A percentile compares a stretch with the other conserved stretches of the same genome.
Conservation (phyloP, 2,888 invertebrate species). For the Drosophila mimica region DNA sequence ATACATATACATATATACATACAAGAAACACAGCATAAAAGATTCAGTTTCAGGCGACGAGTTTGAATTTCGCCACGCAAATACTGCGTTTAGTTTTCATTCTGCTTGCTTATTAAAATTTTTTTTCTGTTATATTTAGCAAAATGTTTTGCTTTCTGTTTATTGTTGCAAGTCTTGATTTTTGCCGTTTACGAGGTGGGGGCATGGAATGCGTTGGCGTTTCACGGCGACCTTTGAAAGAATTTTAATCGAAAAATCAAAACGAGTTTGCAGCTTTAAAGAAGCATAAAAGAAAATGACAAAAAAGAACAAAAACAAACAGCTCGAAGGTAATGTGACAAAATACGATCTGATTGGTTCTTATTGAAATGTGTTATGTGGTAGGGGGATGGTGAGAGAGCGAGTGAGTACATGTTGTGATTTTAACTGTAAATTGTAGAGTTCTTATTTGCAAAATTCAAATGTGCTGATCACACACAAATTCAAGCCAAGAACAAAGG, state of each 20-base stretch:
- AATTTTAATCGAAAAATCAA: conserved; percentile 58
- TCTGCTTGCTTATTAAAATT: conserved; percentile 31
- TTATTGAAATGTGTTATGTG: conserved; percentile 22
- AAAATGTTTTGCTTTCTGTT: conserved; percentile 48
- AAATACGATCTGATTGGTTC: conserved; percentile 52
- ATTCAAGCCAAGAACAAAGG: conserved; percentile 43
- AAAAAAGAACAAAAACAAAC: conserved; percentile 1
- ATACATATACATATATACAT: conserved; percentile 21
- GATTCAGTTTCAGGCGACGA: conserved; percentile 38
- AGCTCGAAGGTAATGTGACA: conserved; percentile 33
- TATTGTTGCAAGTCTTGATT: conserved; percentile 41
- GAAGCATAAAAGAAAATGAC: conserved; percentile 10
- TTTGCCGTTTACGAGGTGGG: conserved; percentile 24
- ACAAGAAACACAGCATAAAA: conserved; percentile 28
- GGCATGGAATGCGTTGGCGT: conserved; percentile 32
- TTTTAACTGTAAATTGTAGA: conserved; percentile 47
- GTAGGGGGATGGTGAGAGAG: not conserved
- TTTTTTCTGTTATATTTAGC: conserved; percentile 23
- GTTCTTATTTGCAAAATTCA: conserved; percentile 36
- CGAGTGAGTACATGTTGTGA: not conserved
- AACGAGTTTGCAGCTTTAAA: conserved; percentile 54
- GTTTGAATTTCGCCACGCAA: conserved; percentile 75
- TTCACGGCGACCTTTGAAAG: conserved; percentile 66
- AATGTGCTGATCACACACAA: conserved; percentile 64
- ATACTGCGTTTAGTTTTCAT: conserved; percentile 61